Conservation (phyloP, 1,140 invertebrate species). For the Drosophila erecta region DNA sequence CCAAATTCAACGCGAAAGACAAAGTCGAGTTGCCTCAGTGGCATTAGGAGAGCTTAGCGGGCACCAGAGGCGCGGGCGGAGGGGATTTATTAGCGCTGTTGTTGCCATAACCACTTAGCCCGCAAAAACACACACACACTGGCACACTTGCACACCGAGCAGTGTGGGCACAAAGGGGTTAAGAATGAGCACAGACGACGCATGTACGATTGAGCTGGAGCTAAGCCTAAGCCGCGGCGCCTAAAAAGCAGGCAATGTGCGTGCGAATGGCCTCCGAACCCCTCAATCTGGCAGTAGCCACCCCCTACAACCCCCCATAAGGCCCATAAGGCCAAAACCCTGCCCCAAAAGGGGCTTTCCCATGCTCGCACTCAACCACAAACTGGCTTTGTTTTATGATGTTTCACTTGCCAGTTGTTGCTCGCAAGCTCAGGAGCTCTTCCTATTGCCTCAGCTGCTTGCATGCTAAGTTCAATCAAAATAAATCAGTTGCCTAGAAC, state of each 20-base stretch:
- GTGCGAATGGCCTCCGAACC: slow-evolving; percentile 1
- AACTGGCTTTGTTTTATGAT: slow-evolving; percentile 64
- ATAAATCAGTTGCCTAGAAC: slow-evolving; percentile 78
- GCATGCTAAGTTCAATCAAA: slow-evolving; percentile 81
- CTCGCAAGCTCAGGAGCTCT: slow-evolving; percentile 6
- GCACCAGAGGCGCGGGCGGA: background rate
- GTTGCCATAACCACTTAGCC: slow-evolving; percentile 33
- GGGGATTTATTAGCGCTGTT: slow-evolving; percentile 32
- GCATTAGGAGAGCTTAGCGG: slow-evolving; percentile 23
- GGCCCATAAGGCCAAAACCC: no score
- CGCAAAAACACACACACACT: no score
- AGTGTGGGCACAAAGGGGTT: background rate
- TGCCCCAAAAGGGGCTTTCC: no score
- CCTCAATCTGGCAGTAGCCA: no score
- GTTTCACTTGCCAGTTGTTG: slow-evolving; percentile 59
- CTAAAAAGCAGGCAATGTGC: slow-evolving; percentile 11
- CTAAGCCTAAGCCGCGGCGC: slow-evolving; percentile 43
- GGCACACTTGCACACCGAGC: no score
- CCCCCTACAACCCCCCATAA: no score
- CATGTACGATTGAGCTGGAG: slow-evolving; percentile 44
- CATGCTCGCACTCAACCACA: slow-evolving; percentile 41
- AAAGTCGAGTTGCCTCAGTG: slow-evolving; percentile 15
- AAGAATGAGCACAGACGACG: background rate
- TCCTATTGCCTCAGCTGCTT: slow-evolving; percentile 51
- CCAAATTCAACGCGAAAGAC: background rate